Percentiles rank a stretch among this genome's conserved stretches.
Conservation (phyloP, 2,797 vertebrate genomes). For the Sebastes umbrosus region DNA sequence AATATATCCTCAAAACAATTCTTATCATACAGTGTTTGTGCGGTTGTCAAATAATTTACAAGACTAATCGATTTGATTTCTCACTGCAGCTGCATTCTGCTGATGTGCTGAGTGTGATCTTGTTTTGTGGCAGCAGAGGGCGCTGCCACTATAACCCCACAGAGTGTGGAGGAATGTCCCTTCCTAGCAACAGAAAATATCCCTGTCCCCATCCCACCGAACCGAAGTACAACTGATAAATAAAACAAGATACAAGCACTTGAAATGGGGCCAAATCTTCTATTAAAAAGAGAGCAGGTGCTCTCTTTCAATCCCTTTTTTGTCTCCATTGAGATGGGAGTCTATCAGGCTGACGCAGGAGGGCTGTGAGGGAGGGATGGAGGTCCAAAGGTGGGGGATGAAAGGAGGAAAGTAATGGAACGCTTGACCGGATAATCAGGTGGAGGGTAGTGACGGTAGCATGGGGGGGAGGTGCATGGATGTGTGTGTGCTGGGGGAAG, state of each 20-base stretch:
- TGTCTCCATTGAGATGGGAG: neutral
- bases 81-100: neutral
- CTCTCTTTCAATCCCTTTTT: neutral
- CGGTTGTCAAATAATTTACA: neutral
- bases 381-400: conserved; percentile 8
- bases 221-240: neutral
- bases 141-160: neutral
- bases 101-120: neutral
- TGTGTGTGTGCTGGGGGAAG: neutral
- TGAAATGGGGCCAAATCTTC: neutral
- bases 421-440: conserved; percentile 77
- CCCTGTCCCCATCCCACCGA: neutral
- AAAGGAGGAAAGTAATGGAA: conserved; percentile 1
- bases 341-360: conserved; percentile 6
- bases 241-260: neutral
- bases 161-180: conserved; percentile 2
- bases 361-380: conserved; percentile 1
- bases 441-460: neutral
- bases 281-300: neutral
- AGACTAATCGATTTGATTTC: neutral
- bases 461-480: conserved; percentile 28
- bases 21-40: neutral
- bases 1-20: neutral
- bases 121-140: conserved; percentile 64
- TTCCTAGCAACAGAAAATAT: conserved; percentile 33